Conservation (phyloP, 2,113 vertebrate genomes). For the Atrichornis clamosus region DNA sequence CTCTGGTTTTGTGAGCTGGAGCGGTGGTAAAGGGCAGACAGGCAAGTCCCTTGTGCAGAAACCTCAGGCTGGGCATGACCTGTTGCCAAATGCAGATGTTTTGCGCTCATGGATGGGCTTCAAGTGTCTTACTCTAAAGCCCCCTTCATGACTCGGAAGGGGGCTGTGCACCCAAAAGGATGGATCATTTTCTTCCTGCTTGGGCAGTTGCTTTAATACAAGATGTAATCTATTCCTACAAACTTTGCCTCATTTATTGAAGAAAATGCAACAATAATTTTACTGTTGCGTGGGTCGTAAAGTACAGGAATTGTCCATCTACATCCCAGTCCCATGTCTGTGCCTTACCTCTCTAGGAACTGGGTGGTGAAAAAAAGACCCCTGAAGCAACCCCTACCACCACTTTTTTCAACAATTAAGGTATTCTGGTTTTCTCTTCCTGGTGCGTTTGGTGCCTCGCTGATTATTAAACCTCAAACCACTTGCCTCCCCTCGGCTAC, state of each 20-base stretch:
- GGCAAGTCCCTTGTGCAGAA: neutral
- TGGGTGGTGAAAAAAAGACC: neutral
- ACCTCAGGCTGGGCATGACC: neutral
- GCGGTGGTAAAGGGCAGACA: neutral
- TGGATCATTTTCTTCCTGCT: neutral
- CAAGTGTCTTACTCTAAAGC: neutral
- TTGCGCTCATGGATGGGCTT: neutral
- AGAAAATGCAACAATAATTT: neutral
- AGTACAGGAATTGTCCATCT: neutral
- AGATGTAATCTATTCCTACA: neutral
- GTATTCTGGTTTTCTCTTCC: neutral
- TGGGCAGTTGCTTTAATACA: neutral
- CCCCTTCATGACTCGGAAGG: neutral
- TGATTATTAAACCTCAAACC: neutral
- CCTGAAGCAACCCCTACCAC: neutral
- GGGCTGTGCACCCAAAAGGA: neutral
- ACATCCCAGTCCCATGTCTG: neutral
- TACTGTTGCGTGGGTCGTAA: rapidly evolving
- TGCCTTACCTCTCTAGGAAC: neutral
- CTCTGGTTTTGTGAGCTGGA: neutral
- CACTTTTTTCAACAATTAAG: neutral
- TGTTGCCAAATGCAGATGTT: neutral
- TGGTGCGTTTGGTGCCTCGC: neutral
- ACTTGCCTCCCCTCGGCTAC: neutral
- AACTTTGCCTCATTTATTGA: neutral